A percentile compares a stretch with the other conserved stretches of the same genome.
Evolutionary conservation across 2,888 invertebrate genomes (phyloP).

Genomic region (Amphipoea lucens): DNA sequence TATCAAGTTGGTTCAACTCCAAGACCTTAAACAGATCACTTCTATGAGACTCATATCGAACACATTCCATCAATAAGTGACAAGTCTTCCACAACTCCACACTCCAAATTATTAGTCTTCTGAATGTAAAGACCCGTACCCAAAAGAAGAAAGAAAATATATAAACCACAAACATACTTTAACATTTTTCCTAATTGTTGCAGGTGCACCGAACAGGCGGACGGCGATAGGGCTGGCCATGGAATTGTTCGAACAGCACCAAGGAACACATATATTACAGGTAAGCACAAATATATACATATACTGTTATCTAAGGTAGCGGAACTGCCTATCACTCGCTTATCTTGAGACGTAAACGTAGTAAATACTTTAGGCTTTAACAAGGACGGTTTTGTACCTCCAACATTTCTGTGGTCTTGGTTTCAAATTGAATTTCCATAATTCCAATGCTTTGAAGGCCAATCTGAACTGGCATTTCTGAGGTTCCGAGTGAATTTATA

Average conservation of each 20-base stretch:
- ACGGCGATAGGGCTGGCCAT: conserved; percentile 93
- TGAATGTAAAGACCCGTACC: background rate
- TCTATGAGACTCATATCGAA: no score
- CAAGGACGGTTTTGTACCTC: background rate
- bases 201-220: conserved; percentile 94
- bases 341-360: conserved; percentile 16
- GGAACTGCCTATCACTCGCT: conserved; percentile 29
- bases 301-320: conserved; percentile 25
- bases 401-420: conserved; percentile 5
- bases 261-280: conserved; percentile 99
- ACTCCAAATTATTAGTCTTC: background rate
- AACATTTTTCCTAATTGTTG: conserved; percentile 80
- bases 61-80: no score
- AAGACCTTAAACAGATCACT: no score
- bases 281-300: conserved; percentile 84
- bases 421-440: conserved; percentile 23
- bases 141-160: background rate
- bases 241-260: conserved; percentile 98
- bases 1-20: no score
- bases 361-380: background rate
- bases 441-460: background rate
- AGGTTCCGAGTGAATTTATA: background rate
- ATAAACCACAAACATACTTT: conserved; percentile 5
- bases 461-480: background rate
- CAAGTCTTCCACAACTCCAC: no score